phyloP scores from a whole-genome alignment of 2,113 vertebrate genomes.

The Sapajus apella region DNA sequence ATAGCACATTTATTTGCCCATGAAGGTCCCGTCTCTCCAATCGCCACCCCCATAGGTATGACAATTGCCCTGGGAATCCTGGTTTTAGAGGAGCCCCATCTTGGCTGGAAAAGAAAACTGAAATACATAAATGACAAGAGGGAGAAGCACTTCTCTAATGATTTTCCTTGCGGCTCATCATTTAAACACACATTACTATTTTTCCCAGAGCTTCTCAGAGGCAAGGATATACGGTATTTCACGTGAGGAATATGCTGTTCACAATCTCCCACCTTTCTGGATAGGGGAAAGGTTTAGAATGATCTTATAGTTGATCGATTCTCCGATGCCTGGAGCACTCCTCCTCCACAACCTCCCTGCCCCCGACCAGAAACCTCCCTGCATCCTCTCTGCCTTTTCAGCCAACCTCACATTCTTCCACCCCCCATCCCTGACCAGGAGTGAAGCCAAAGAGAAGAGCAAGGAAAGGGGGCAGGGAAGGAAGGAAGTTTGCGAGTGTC shows the following conservation, averaged over 20 bases:
- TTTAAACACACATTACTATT: not conserved
- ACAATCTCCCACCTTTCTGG: slow-evolving; percentile 43
- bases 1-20: not conserved
- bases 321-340: not conserved
- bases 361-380: not conserved
- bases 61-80: not conserved
- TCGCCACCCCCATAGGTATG: not conserved
- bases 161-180: not conserved
- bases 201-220: not conserved
- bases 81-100: not conserved
- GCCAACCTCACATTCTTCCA: not conserved
- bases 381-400: not conserved
- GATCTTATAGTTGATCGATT: slow-evolving; percentile 52
- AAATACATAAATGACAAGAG: not conserved
- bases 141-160: not conserved
- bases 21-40: not conserved
- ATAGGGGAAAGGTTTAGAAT: slow-evolving; percentile 24
- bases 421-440: not conserved
- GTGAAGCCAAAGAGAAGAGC: not conserved
- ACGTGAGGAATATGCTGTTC: slow-evolving; percentile 40
- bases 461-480: not conserved
- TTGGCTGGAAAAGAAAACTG: not conserved
- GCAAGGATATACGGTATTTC: slow-evolving; percentile 37
- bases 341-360: not conserved
- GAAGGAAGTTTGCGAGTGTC: slow-evolving; percentile 7